These are phyloP conservation scores for Myrmecobius fasciatus DNA, from an alignment of 2,113 vertebrate genomes.

Conservation along the genomic window DNA sequence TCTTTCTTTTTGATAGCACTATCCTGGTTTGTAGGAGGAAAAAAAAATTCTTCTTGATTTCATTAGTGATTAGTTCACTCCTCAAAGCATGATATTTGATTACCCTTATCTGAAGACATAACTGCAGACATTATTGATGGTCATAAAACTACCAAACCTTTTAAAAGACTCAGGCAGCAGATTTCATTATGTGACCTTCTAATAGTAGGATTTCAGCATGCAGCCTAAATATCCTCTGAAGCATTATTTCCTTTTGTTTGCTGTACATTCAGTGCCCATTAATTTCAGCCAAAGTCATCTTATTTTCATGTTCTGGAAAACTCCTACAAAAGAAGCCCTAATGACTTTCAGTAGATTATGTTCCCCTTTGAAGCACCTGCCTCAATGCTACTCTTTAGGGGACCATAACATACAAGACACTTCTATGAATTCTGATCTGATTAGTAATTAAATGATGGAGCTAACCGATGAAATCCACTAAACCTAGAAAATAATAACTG, in stretches of 20 bases:
- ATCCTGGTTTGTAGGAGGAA: not conserved
- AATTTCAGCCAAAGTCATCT: constrained; percentile 57
- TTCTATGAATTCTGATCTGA: not conserved
- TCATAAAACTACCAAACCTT: constrained; percentile 35
- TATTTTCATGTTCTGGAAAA: constrained; percentile 68
- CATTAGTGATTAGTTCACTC: constrained; percentile 47
- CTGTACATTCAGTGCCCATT: constrained; percentile 49
- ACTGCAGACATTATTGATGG: constrained; percentile 58
- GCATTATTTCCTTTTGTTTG: constrained; percentile 36
- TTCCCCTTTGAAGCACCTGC: not conserved
- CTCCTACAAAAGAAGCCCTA: not conserved
- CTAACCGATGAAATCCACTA: not conserved
- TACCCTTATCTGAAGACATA: constrained; percentile 48
- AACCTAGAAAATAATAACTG: not conserved
- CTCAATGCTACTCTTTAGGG: accelerated
- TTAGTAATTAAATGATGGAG: not conserved
- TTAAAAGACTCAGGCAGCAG: constrained; percentile 54
- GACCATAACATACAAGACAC: not conserved
- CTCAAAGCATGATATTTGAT: constrained; percentile 40
- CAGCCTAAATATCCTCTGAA: constrained; percentile 22
- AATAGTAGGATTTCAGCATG: constrained; percentile 57
- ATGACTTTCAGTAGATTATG: not conserved
- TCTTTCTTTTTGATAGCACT: not conserved
- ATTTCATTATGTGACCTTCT: constrained; percentile 56
- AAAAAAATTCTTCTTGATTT: constrained; percentile 11